A percentile compares a stretch with the other conserved stretches of the same genome.
These are phyloP conservation scores for Allolobophora icterica DNA, from an alignment of 2,888 invertebrate genomes.

Conservation along the genomic window DNA sequence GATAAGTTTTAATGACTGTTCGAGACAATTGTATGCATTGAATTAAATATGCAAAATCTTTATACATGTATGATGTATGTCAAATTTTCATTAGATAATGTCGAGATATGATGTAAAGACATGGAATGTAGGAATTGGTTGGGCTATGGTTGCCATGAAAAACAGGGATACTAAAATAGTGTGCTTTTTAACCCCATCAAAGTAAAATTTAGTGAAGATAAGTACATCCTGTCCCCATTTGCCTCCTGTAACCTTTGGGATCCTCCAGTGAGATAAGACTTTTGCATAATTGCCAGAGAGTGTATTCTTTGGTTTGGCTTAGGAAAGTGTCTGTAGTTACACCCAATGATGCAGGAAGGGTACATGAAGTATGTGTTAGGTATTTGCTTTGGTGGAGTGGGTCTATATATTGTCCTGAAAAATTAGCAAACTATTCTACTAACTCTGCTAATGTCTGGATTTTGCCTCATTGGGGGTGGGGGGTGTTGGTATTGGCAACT, in stretches of 20 bases:
- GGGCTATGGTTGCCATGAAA: not conserved
- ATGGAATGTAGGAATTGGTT: not conserved
- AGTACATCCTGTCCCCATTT: not conserved
- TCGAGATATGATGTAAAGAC: not conserved
- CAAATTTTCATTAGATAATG: not conserved
- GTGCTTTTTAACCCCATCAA: not conserved
- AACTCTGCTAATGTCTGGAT: not conserved
- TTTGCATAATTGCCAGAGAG: not conserved
- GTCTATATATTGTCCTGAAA: not conserved
- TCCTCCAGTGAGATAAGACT: not conserved
- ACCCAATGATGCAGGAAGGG: not conserved
- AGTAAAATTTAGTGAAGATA: not conserved
- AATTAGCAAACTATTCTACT: not conserved
- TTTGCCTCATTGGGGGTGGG: not conserved
- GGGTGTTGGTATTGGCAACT: not conserved
- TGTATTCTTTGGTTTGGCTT: not conserved
- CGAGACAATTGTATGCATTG: not conserved
- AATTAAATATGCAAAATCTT: not conserved
- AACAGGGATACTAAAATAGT: not conserved
- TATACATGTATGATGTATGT: no score
- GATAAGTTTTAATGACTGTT: not conserved
- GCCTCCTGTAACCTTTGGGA: not conserved
- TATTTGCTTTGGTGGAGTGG: not conserved
- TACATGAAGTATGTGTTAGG: not conserved
- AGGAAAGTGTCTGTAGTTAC: not conserved